Base-by-base conservation (phyloP, 2,888 invertebrate species). In the Clostera curtula region DNA sequence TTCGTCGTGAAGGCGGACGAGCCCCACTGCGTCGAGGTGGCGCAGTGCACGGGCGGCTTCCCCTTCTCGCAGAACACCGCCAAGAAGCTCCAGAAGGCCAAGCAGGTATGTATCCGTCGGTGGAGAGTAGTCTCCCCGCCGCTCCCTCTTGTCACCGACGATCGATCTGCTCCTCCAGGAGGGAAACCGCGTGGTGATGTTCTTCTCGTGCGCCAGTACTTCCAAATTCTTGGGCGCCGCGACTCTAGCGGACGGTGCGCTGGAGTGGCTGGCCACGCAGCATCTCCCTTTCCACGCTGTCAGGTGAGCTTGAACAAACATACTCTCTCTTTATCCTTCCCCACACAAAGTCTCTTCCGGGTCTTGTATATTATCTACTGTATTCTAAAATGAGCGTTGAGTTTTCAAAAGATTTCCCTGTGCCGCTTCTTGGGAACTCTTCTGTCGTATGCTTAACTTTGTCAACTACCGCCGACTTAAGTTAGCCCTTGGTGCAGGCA, bases 1-100 rank as follows among this genome's bases (percentile, higher is more conserved):
- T 87, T 90, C 48, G 72, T 91, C 24, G 88, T 88, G 53, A 87
- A 86, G 49, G 87, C 87, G 8, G 86, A 82, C 17, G 88, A 86
- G 34, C 58, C 77, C 30, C 85, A 84, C 31, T 67, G 71, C 21
- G 75, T 90, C 17, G 88, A 89, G 29, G 65, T 84, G 9, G 87
- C 89, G 4, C 77, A 87, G 35, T 70, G 57, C 25, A 79, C 79
- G 5, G 84, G 84, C 17, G 67, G 74, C 4, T 90, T 86, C 85
- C 84, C 86, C 8, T 89, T 90, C 51, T 69, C 87, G n/a, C 82
- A 79, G 10, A 76, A 75, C 31, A 89, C 88, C 3, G 87, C 88
- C 34, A 86, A 86, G 52, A 89, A 88, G 51, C 57, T 91, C 29
- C 76, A 87, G 46, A 85, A 86, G 40, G 71, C 83, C 10, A 84